Evolutionary conservation across 2,888 invertebrate species (phyloP).

Genomic region (Heteropelma amictum): DNA sequence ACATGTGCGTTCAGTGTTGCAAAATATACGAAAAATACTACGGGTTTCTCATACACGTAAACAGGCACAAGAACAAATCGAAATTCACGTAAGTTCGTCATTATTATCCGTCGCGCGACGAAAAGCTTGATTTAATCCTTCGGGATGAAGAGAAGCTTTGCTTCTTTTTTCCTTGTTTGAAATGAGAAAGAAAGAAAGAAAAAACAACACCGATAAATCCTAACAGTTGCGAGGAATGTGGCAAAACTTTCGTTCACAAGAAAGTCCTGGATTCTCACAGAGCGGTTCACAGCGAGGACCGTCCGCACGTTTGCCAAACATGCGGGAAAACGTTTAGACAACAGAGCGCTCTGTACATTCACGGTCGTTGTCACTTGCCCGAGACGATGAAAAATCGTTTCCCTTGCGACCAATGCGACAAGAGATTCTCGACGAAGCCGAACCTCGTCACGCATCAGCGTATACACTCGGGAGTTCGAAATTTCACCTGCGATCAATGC

Average conservation of each 20-base stretch:
- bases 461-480: slow-evolving; percentile 80
- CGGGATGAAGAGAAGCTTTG: no score
- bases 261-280: slow-evolving; percentile 79
- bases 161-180: no score
- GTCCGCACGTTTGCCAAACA: slow-evolving; percentile 79
- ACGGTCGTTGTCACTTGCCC: slow-evolving; percentile 80
- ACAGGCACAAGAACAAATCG: slow-evolving; percentile 82
- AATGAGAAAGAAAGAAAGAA: background rate
- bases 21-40: slow-evolving; percentile 82
- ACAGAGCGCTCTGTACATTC: slow-evolving; percentile 80
- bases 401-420: slow-evolving; percentile 82
- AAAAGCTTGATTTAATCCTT: background rate
- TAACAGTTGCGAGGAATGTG: slow-evolving; percentile 79
- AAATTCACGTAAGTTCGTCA: slow-evolving; percentile 81
- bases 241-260: slow-evolving; percentile 80
- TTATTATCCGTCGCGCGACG: no score
- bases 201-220: background rate
- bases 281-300: slow-evolving; percentile 79
- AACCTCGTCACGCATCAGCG: slow-evolving; percentile 81
- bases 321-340: slow-evolving; percentile 81
- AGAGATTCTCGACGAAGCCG: slow-evolving; percentile 81
- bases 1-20: slow-evolving; percentile 84
- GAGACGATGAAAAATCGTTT: slow-evolving; percentile 80
- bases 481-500: slow-evolving; percentile 81
- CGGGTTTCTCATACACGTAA: slow-evolving; percentile 83